Percentiles rank a stretch among this genome's conserved stretches.
phyloP scores from a whole-genome alignment of 2,888 invertebrate genomes.

The Sphaerophoria taeniata region DNA sequence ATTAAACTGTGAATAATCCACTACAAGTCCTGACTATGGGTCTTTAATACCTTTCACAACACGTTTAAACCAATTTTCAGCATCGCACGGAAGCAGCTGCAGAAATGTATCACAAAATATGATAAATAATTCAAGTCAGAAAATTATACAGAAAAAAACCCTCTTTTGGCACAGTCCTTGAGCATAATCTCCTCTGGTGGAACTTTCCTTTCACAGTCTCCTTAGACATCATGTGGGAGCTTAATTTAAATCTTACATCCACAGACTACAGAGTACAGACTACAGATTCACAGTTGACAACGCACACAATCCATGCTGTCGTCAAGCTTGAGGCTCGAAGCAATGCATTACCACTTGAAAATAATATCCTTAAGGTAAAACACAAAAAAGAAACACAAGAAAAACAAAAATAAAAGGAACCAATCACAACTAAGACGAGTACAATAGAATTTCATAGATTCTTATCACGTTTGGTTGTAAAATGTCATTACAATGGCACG shows the following conservation, averaged over 20 bases:
- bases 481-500: conserved; percentile 41
- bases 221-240: neutral
- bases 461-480: conserved; percentile 48
- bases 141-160: neutral
- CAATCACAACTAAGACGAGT: conserved; percentile 6
- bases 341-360: conserved; percentile 34
- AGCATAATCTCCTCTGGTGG: conserved; percentile 10
- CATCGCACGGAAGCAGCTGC: neutral
- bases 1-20: too few species aligned
- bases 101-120: neutral
- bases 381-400: neutral
- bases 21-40: neutral
- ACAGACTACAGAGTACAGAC: neutral
- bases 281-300: neutral
- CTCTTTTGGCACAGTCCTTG: neutral
- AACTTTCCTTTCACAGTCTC: conserved; percentile 23
- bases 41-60: conserved; percentile 2
- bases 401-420: conserved; percentile 3
- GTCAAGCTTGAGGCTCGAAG: neutral
- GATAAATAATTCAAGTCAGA: conserved; percentile 32
- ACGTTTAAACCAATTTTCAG: conserved; percentile 23
- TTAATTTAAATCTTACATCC: conserved; percentile 12
- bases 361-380: conserved; percentile 26
- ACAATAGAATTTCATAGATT: conserved; percentile 38
- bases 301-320: neutral